Evolutionary conservation across 2,888 invertebrate genomes (phyloP), one percentile per base, ranked within the genome.

Genomic region (Pegoplata infirma): DNA sequence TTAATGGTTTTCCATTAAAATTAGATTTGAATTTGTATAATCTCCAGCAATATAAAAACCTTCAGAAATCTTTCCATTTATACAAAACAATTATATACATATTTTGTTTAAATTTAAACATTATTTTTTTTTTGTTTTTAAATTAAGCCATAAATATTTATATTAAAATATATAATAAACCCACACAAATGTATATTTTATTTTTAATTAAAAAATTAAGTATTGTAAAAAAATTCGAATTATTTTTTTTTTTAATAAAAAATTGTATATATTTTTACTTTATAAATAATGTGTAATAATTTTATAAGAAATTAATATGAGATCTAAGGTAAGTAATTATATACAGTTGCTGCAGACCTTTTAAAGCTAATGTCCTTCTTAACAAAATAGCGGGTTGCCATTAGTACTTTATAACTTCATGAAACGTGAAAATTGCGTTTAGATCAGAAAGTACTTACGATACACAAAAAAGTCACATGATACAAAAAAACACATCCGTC

Each of bases 71-170:
- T 23, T n/a, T 56, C 2, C 17, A 56, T 36, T 56, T 32, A 32
- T 56, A 56, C 16, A 36, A 7, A 28, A 32, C 16, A 55, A 61
- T 25, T 21, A 3, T 21, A 28, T 5, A 59, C 25, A 59, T 47
- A 51, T 59, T 16, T 55, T 46, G 44, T 46, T 71, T 10, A 32
- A 32, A 32, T 32, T 32, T 2, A 32, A 7, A 40, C n/a, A n/a
- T n/a, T n/a, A n/a, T n/a, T n/a, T 40, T 40, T 40, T 12, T 28
- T 17, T 67, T 61, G 10, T 61, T 16, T 71, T 72, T 77, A n/a
- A n/a, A n/a, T n/a, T n/a, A 77, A 77, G 76, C 76, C 73, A 73
- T 78, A 78, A 51, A 64, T 80, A 76, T 77, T 74, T 77, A 64
- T 80, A 51, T 23, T 55, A 56, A 16, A n/a, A 63, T 25, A 25